Conservation (phyloP, 2,797 vertebrate genomes). For the Pangasius larnaudii region DNA sequence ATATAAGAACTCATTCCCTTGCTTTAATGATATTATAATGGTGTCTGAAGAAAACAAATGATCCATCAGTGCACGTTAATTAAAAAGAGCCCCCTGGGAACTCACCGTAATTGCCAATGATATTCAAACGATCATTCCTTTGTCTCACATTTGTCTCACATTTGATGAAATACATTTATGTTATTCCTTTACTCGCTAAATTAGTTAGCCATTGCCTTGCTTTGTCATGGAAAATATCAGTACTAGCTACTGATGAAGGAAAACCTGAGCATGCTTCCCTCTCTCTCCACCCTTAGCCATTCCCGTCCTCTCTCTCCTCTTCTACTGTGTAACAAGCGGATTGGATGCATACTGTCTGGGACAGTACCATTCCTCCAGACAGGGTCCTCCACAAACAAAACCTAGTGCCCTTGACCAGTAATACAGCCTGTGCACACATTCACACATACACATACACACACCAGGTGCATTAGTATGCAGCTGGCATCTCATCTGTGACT, state of each 20-base stretch:
- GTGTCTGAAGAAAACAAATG: conserved; percentile 47
- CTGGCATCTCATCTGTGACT: conserved; percentile 51
- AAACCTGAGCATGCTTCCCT: conserved; percentile 43
- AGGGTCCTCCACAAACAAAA: conserved; percentile 66
- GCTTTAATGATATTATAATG: conserved; percentile 57
- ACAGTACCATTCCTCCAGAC: conserved; percentile 77
- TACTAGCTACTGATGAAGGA: conserved; percentile 60
- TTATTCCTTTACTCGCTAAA: conserved; percentile 27
- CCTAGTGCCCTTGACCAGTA: conserved; percentile 20
- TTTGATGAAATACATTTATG: conserved; percentile 35
- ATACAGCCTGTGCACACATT: conserved; percentile 19
- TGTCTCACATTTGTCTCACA: conserved; percentile 25
- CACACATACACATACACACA: conserved; percentile 18
- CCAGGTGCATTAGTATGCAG: conserved; percentile 64
- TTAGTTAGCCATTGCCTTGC: not conserved
- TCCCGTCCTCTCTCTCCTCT: not conserved
- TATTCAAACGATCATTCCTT: conserved; percentile 45
- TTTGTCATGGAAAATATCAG: conserved; percentile 39
- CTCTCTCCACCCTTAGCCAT: conserved; percentile 21
- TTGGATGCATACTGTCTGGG: conserved; percentile 68
- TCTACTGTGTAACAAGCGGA: conserved; percentile 16
- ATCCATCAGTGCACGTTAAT: conserved; percentile 59
- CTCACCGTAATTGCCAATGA: conserved; percentile 48
- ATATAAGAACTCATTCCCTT: conserved; percentile 54
- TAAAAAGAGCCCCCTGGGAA: conserved; percentile 53